Evolutionary conservation across 2,113 vertebrate species (phyloP), one percentile per base, ranked within the genome.

Genomic region (Ictalurus furcatus): DNA sequence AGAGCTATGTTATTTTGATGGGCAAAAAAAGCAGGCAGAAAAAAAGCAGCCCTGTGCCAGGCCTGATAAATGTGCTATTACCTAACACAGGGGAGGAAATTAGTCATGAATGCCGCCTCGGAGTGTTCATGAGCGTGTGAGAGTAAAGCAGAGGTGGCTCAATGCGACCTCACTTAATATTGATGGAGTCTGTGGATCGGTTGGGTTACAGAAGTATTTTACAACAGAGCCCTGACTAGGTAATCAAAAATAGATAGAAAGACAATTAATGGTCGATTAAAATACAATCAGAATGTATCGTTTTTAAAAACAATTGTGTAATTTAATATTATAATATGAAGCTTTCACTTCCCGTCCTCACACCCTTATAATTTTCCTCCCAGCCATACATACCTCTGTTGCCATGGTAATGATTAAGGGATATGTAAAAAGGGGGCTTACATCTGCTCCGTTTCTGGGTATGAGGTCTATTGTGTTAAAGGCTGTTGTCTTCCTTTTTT

Each of bases 361-460:
- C 9, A 65, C 30, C 65, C 56, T 44, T 13, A 84, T 84, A 56
- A 65, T 40, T 6, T 69, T 40, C 65, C 71, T 30, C 25, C 37
- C 28, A 23, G 28, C 40, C 44, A 89, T 91, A 87, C 89, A 59
- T 83, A 48, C 89, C 86, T 87, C 88, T 91, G 93, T 94, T 95
- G 94, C 94, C 91, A 94, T 95, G 92, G 93, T 92, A 94, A 93
- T 93, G 44, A 85, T 87, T 92, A 91, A 87, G 71, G 34, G 69
- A 89, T 79, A 83, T 91, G 1, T 88, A 71, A 65, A 52, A 7
- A 81, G 85, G 76, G 23, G 9, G 79, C 80, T 84, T 40, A 85
- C 52, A 67, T 90, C 69, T 87, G 34, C 80, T 88, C 40, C 69
- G 12, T 56, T 59, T 88, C 25, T 78, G 82, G 74, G 37, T 65